Evolutionary conservation across 2,888 invertebrate genomes (phyloP), one percentile per base, ranked within the genome.

Genomic region (Aphidoletes aphidimyza): DNA sequence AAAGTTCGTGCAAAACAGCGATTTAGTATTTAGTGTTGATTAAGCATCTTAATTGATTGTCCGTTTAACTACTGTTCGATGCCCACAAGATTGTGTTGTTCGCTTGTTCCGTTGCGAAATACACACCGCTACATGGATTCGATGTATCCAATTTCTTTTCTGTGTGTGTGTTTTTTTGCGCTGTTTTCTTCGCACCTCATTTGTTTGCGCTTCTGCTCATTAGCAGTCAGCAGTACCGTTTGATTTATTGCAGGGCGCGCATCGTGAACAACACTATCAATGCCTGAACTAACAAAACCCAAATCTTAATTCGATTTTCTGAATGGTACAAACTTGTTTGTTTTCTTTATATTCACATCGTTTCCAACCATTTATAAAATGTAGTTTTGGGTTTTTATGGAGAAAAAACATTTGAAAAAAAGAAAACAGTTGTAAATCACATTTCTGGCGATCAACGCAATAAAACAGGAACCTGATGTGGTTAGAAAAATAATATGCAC

Each of bases 41-140:
- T 69, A 69, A 69, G 69, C 69, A 69, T 69, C 69, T 69, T 69
- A 69, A 69, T 69, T 69, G 69, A 69, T 69, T 69, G 69, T 69
- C 69, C 69, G 69, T 30, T 30, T 54, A 69, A 69, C 69, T 69
- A 69, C 69, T 69, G 69, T 69, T 30, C 69, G 69, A n/a, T n/a
- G n/a, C n/a, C n/a, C n/a, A n/a, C n/a, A n/a, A n/a, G n/a, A n/a
- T n/a, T n/a, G n/a, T n/a, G n/a, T n/a, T n/a, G n/a, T n/a, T n/a
- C n/a, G n/a, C n/a, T n/a, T n/a, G n/a, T n/a, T n/a, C n/a, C n/a
- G n/a, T n/a, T n/a, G n/a, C n/a, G n/a, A n/a, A n/a, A n/a, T n/a
- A n/a, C n/a, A n/a, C n/a, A n/a, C n/a, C n/a, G n/a, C n/a, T n/a
- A n/a, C n/a, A n/a, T n/a, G n/a, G n/a, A n/a, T n/a, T 3, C 54